Conservation (phyloP, 2,797 vertebrate species). For the Chaetophractus vellerosus region DNA sequence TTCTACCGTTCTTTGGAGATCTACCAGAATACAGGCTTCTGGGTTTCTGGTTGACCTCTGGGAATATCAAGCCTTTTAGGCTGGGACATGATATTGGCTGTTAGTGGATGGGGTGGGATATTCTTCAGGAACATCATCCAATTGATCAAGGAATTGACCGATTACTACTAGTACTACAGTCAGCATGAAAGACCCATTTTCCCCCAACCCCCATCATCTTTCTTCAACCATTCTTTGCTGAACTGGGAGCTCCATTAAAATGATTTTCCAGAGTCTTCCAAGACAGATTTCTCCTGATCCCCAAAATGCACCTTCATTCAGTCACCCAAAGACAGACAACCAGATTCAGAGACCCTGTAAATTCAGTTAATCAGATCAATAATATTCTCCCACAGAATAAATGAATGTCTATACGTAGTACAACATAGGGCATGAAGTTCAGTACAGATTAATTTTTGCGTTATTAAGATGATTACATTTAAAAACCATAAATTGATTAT, state of each 20-base stretch:
- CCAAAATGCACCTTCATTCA: background rate
- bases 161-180: background rate
- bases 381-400: background rate
- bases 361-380: background rate
- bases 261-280: background rate
- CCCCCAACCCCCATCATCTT: background rate
- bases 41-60: background rate
- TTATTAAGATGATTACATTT: background rate
- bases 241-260: background rate
- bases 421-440: background rate
- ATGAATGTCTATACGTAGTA: background rate
- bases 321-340: background rate
- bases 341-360: background rate
- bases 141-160: background rate
- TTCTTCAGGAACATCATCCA: background rate
- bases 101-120: background rate
- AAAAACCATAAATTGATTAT: constrained; percentile 27
- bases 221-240: background rate
- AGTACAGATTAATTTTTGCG: background rate
- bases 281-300: background rate
- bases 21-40: background rate
- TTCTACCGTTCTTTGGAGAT: background rate
- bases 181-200: background rate
- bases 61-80: background rate
- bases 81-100: background rate